Evolutionary conservation across 2,113 vertebrate genomes (phyloP).

Genomic region (Lycaon pictus): DNA sequence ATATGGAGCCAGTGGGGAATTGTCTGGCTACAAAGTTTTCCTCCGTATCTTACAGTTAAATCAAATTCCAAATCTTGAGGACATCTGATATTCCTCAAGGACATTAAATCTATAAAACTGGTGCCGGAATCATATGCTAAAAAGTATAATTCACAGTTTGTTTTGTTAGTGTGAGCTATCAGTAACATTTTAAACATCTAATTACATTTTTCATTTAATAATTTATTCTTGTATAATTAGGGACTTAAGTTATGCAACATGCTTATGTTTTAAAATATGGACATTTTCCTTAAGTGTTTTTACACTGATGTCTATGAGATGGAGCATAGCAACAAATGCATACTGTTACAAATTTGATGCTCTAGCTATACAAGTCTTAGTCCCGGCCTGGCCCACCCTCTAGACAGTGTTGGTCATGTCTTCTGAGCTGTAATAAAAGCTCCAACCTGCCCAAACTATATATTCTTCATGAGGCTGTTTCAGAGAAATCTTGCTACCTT

Average conservation of each 20-base stretch:
- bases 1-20: constrained; percentile 79
- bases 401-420: not conserved
- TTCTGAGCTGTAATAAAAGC: not conserved
- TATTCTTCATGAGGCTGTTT: not conserved
- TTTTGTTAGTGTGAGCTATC: constrained; percentile 84
- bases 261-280: constrained; percentile 73
- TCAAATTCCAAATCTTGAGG: constrained; percentile 81
- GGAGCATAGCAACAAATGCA: constrained; percentile 15
- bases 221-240: constrained; percentile 84
- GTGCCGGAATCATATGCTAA: constrained; percentile 75
- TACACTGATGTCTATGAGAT: constrained; percentile 43
- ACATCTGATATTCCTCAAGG: constrained; percentile 82
- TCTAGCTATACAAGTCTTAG: not conserved
- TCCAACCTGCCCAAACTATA: not conserved
- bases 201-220: constrained; percentile 86
- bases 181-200: constrained; percentile 84
- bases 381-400: not conserved
- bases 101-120: constrained; percentile 82
- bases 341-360: not conserved
- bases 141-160: constrained; percentile 80
- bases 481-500: not conserved
- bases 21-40: constrained; percentile 82
- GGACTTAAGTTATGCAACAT: constrained; percentile 62
- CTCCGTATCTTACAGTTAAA: constrained; percentile 80
- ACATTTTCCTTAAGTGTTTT: constrained; percentile 78